Conservation (phyloP, 2,797 vertebrate genomes). For the Chiropotes sagulatus region DNA sequence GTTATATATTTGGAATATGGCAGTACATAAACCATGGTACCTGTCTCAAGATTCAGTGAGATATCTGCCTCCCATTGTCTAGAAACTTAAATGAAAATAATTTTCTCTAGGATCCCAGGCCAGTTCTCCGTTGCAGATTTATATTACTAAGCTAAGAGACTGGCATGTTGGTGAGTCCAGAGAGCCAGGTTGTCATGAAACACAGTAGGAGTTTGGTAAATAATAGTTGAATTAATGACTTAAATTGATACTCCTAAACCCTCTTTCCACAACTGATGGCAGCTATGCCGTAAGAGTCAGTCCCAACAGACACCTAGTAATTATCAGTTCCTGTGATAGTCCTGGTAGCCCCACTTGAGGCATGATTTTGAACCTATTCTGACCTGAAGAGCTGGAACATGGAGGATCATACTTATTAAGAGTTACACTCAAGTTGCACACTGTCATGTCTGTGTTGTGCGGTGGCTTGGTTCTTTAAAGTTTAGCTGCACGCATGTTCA, state of each 20-base stretch:
- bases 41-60: background rate
- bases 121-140: background rate
- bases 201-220: background rate
- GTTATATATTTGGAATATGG: background rate
- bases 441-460: background rate
- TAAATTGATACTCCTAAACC: background rate
- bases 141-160: background rate
- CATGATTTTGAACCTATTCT: background rate
- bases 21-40: background rate
- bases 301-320: background rate
- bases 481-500: background rate
- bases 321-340: background rate
- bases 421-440: background rate
- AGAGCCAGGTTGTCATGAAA: background rate
- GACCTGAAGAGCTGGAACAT: background rate
- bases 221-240: background rate
- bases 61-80: background rate
- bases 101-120: background rate
- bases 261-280: background rate
- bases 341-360: background rate
- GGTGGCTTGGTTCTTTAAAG: background rate
- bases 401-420: background rate
- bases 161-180: background rate
- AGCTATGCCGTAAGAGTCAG: background rate
- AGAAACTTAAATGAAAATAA: background rate